Conservation (phyloP, 2,113 vertebrate genomes). For the Microtus pennsylvanicus region DNA sequence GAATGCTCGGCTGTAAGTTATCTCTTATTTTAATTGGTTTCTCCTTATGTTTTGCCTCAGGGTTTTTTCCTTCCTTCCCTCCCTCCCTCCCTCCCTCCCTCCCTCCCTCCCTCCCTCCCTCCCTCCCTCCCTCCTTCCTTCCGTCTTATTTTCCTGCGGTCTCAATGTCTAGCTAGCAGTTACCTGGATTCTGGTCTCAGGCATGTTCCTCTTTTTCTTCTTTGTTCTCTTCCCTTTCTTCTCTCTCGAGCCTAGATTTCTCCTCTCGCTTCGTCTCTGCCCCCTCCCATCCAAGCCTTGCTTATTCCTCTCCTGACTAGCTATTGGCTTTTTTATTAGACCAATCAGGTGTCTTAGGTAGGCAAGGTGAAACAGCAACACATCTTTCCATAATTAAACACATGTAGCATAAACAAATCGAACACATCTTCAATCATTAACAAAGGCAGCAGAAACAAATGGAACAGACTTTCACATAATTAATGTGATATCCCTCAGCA, state of each 20-base stretch:
- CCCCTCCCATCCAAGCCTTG: neutral
- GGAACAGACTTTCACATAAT: neutral
- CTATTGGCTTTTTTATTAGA: neutral
- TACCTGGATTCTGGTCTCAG: neutral
- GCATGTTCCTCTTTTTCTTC: neutral
- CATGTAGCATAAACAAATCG: neutral
- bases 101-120: fast-evolving
- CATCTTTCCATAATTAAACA: neutral
- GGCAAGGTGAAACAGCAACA: neutral
- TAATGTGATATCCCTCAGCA: neutral
- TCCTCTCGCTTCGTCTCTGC: neutral
- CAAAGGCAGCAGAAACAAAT: too few species aligned
- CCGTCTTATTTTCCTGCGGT: neutral
- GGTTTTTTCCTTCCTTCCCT: neutral
- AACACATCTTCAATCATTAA: neutral
- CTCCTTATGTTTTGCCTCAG: neutral
- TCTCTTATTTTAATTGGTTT: neutral
- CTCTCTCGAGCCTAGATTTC: neutral
- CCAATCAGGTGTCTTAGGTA: neutral
- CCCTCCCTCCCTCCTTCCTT: too few species aligned
- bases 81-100: too few species aligned
- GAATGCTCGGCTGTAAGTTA: neutral
- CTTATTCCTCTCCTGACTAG: neutral
- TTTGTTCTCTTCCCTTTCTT: neutral
- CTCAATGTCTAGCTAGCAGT: too few species aligned